phyloP scores from a whole-genome alignment of 2,888 invertebrate genomes.

The Cremastobaeus sp. region DNA sequence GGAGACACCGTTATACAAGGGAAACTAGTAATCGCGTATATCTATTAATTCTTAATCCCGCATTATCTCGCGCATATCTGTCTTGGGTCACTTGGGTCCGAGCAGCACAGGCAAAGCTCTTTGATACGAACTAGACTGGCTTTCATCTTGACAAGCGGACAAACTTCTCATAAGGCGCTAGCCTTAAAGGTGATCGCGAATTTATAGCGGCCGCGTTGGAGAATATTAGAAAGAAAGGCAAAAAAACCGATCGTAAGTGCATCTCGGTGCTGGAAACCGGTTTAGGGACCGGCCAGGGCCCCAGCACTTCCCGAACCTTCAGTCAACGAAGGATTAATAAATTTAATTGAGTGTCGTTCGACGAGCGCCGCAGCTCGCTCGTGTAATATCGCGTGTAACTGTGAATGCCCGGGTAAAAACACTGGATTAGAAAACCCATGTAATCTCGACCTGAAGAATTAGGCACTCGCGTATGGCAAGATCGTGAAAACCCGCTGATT shows the following conservation, averaged over 20 bases:
- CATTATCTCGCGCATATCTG: constrained; percentile 34
- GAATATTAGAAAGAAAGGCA: constrained; percentile 61
- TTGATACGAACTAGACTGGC: constrained; percentile 40
- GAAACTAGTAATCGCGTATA: constrained; percentile 14
- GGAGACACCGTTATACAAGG: constrained; percentile 41
- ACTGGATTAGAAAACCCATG: constrained; percentile 53
- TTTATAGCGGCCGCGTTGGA: constrained; percentile 44
- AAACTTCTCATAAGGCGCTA: too few relatives aligned
- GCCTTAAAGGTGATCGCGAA: constrained; percentile 33
- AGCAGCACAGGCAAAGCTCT: constrained; percentile 39
- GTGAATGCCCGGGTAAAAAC: constrained; percentile 48
- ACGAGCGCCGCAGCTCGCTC: too few relatives aligned
- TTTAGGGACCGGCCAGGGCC: constrained; percentile 46
- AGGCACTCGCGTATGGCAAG: constrained; percentile 31
- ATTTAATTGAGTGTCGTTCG: constrained; percentile 58
- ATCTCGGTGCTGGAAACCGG: constrained; percentile 47
- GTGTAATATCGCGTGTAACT: constrained; percentile 53
- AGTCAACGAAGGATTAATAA: constrained; percentile 59
- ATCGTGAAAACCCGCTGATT: constrained; percentile 38
- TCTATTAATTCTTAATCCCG: constrained; percentile 5
- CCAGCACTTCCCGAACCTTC: constrained; percentile 57
- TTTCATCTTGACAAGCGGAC: constrained; percentile 52
- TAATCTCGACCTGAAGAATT: constrained; percentile 43
- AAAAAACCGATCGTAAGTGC: constrained; percentile 59
- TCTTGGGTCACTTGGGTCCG: constrained; percentile 44